Evolutionary conservation across 2,113 vertebrate genomes (phyloP).

Genomic region (Dasyornis broadbenti): DNA sequence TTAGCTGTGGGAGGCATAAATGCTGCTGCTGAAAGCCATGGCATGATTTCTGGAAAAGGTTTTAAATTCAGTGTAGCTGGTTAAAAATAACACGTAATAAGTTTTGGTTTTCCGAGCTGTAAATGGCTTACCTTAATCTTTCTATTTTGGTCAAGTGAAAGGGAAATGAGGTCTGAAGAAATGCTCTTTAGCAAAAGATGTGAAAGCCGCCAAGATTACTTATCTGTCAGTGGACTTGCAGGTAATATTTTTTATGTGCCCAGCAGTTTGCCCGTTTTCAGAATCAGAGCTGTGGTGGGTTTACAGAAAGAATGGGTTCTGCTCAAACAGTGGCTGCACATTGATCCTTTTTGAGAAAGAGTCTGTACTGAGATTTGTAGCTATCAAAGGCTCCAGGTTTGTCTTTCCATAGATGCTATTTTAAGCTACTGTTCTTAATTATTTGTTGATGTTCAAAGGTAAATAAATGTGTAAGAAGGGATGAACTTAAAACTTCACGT

Average conservation of each 20-base stretch:
- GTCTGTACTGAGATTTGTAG: not conserved
- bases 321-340: not conserved
- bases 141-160: slow-evolving; percentile 19
- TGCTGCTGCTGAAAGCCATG: not conserved
- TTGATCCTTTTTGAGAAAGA: not conserved
- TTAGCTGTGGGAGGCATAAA: slow-evolving; percentile 14
- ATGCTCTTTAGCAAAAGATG: not conserved
- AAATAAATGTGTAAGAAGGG: not conserved
- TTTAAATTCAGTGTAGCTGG: not conserved
- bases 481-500: accelerated
- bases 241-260: not conserved
- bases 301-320: not conserved
- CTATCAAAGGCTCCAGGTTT: not conserved
- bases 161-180: slow-evolving; percentile 18
- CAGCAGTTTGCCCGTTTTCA: not conserved
- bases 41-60: not conserved
- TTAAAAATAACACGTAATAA: not conserved
- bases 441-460: not conserved
- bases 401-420: not conserved
- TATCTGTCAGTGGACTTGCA: not conserved
- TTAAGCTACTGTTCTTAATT: not conserved
- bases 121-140: slow-evolving; percentile 32
- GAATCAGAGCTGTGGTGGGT: not conserved
- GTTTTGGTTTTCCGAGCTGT: not conserved
- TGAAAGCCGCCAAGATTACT: not conserved